Percentiles rank a stretch among this genome's conserved stretches.
phyloP scores from a whole-genome alignment of 2,113 vertebrate genomes.

The Gnathonemus echidnorhynchus region DNA sequence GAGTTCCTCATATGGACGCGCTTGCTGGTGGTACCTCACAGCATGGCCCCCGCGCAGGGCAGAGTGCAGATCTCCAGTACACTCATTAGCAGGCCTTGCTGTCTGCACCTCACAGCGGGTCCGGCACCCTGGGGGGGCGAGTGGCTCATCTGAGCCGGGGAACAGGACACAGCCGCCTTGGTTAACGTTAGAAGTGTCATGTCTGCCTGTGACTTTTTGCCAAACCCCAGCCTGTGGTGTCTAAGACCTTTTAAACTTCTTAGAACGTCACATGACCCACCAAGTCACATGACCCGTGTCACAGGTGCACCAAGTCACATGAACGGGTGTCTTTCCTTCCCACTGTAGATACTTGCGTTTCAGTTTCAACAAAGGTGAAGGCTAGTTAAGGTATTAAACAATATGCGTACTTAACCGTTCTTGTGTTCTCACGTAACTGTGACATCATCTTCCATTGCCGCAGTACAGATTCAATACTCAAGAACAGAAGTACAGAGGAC shows the following conservation, averaged over 20 bases:
- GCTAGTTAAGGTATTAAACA: background rate
- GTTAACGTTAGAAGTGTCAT: background rate
- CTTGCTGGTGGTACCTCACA: background rate
- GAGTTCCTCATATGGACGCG: background rate
- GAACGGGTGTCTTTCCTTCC: background rate
- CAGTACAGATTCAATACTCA: background rate
- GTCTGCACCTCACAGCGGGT: background rate
- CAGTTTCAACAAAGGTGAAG: background rate
- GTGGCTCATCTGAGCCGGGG: background rate
- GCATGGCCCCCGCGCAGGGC: background rate
- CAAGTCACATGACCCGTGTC: background rate
- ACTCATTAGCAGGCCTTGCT: background rate
- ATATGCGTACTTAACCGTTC: background rate
- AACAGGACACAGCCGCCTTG: background rate
- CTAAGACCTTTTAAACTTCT: background rate
- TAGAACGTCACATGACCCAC: background rate
- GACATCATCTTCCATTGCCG: background rate
- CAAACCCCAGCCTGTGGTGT: background rate
- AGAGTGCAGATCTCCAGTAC: background rate
- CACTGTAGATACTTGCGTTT: background rate
- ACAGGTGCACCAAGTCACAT: background rate
- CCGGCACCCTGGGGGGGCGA: background rate
- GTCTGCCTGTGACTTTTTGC: background rate
- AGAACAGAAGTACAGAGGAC: background rate
- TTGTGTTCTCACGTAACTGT: background rate